Evolutionary conservation across 2,888 invertebrate species (phyloP).

Genomic region (Altica lythri): DNA sequence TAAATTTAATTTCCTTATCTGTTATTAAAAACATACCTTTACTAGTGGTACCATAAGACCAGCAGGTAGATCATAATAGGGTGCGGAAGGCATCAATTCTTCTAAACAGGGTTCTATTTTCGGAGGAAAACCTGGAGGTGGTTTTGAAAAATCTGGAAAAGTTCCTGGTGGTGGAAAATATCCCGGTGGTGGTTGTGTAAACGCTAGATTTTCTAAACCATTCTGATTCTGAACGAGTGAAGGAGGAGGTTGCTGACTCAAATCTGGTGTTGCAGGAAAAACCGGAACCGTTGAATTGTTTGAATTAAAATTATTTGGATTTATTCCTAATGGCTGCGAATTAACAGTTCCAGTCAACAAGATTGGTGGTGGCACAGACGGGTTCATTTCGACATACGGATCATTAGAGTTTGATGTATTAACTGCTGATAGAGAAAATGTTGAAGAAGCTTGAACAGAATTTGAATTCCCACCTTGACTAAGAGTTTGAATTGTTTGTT

Average conservation of each 20-base stretch:
- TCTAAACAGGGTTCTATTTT: constrained; percentile 61
- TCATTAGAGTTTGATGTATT: constrained; percentile 39
- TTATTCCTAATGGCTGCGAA: constrained; percentile 1
- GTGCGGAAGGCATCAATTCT: constrained; percentile 85
- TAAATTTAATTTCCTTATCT: neutral
- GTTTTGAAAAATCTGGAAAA: constrained; percentile 83
- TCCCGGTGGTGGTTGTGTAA: constrained; percentile 64
- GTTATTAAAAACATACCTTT: constrained; percentile 64
- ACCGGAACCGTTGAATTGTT: constrained; percentile 41
- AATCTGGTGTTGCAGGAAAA: constrained; percentile 37
- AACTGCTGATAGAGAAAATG: constrained; percentile 38
- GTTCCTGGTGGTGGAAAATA: constrained; percentile 59
- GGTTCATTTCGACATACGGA: constrained; percentile 49
- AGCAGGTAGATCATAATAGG: constrained; percentile 96
- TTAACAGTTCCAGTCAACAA: constrained; percentile 38
- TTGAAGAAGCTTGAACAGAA: constrained; percentile 28
- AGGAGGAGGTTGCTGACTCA: constrained; percentile 38
- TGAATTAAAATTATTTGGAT: constrained; percentile 35
- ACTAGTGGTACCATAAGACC: constrained; percentile 98
- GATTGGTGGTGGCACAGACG: constrained; percentile 54
- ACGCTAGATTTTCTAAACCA: constrained; percentile 49
- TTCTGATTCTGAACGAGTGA: constrained; percentile 35
- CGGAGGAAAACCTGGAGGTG: constrained; percentile 75
- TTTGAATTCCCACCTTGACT: constrained; percentile 34
- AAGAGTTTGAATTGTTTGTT: constrained; percentile 47